Base-by-base conservation (phyloP, 2,888 invertebrate genomes). In the Portevinia maculata region DNA sequence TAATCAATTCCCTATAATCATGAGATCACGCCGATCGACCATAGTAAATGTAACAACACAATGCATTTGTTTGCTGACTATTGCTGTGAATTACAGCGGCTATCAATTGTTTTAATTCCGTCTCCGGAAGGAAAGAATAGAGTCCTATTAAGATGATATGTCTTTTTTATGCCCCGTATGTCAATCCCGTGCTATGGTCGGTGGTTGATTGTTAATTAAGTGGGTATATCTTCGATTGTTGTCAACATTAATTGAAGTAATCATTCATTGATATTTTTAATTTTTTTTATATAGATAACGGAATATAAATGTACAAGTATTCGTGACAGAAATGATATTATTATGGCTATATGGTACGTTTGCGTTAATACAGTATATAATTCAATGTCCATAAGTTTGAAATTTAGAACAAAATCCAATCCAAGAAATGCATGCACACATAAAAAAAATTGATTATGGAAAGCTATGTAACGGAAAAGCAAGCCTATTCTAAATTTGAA, bases 201-300 rank as follows among this genome's bases (percentile, higher is more conserved):
- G 85, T 87, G 62, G 55, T 21, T 85, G 86, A 88, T 88, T 88
- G 87, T 86, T 87, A 76, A 89, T 89, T 88, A 87, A 88, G 86
- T 87, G 86, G 88, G 90, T 89, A 89, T 89, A 89, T 88, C 87
- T 88, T 89, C 88, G 88, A 89, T 89, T 89, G 88, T 88, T 86
- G 87, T 85, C 41, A 52, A 87, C 88, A 88, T 88, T 88, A 87
- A 86, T n/a, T n/a, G n/a, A n/a, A n/a, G n/a, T 81, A 83, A 81
- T 86, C 85, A 85, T 81, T 86, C 46, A 71, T 64, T 65, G 13
- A 13, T n/a, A 8, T 52, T 71, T 37, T 21, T 69, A 52, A 37
- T 57, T 65, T 65, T 19, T 74, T 73, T 55, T 9, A n/a, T 24
- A 24, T 24, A 48, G 28, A 21, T 32, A n/a, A n/a, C n/a, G n/a